Percentiles rank a stretch among this genome's conserved stretches.
phyloP scores from a whole-genome alignment of 2,888 invertebrate genomes.

The Neria commutata region DNA sequence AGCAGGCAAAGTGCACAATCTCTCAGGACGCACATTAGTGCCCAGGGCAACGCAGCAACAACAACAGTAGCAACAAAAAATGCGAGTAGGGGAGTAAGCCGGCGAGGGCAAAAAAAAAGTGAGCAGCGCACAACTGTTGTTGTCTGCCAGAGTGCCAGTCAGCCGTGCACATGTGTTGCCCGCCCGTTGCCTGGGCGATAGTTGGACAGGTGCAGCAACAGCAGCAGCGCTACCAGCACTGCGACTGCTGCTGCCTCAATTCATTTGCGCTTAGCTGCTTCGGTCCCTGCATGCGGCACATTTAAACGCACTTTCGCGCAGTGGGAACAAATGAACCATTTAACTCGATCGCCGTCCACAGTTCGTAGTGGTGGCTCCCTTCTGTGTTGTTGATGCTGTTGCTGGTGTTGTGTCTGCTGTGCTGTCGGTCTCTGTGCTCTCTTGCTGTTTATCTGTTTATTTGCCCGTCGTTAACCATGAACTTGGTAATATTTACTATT shows the following conservation, averaged over 20 bases:
- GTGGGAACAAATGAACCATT: background rate
- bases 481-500: no score
- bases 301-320: background rate
- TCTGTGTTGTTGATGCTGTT: background rate
- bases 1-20: background rate
- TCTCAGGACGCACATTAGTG: background rate
- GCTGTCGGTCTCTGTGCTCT: conserved; percentile 4
- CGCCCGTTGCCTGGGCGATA: background rate
- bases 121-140: background rate
- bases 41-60: background rate
- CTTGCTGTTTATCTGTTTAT: background rate
- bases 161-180: background rate
- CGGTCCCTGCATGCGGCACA: conserved; percentile 1
- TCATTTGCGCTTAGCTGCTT: background rate
- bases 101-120: no score
- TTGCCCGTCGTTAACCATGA: background rate
- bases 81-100: background rate
- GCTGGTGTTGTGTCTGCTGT: background rate
- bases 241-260: no score
- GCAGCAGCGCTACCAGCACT: background rate
- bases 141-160: background rate
- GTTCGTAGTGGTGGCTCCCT: conserved; percentile 1
- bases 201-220: background rate
- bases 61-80: background rate
- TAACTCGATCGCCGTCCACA: background rate